A percentile compares a stretch with the other conserved stretches of the same genome.
These are phyloP conservation scores for Congeria kusceri DNA, from an alignment of 2,888 invertebrate genomes.

Conservation along the genomic window DNA sequence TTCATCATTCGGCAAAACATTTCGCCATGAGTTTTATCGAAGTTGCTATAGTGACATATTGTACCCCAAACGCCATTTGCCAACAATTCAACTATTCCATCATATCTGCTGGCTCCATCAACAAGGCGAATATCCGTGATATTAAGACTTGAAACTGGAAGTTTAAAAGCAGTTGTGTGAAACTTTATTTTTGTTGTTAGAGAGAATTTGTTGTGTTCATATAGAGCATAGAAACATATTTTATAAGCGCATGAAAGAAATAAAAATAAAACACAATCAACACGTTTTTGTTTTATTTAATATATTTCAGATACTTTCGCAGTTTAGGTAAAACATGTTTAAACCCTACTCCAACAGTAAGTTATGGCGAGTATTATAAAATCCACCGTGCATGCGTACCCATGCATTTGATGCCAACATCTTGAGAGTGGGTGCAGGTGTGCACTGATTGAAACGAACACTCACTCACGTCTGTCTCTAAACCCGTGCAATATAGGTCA, in stretches of 20 bases:
- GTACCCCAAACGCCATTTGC: conserved; percentile 14
- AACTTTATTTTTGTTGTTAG: no score
- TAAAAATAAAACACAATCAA: no score
- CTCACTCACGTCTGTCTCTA: not conserved
- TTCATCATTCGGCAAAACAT: conserved; percentile 3
- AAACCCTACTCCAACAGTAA: no score
- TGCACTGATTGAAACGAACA: not conserved
- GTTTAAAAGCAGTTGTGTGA: no score
- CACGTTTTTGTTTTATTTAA: no score
- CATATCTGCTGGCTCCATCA: conserved; percentile 8
- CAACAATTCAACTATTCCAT: conserved; percentile 2
- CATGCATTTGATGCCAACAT: not conserved
- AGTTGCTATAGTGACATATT: not conserved
- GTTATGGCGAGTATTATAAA: no score
- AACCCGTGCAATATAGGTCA: not conserved
- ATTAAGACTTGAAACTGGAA: conserved; percentile 7
- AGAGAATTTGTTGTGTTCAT: no score
- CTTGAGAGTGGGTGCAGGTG: not conserved
- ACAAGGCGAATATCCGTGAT: not conserved
- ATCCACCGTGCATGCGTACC: no score
- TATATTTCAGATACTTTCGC: no score
- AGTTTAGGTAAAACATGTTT: no score
- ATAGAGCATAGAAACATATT: no score
- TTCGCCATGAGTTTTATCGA: not conserved
- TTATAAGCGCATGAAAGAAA: no score